Evolutionary conservation across 2,888 invertebrate genomes (phyloP).

Genomic region (Plusia festucae): DNA sequence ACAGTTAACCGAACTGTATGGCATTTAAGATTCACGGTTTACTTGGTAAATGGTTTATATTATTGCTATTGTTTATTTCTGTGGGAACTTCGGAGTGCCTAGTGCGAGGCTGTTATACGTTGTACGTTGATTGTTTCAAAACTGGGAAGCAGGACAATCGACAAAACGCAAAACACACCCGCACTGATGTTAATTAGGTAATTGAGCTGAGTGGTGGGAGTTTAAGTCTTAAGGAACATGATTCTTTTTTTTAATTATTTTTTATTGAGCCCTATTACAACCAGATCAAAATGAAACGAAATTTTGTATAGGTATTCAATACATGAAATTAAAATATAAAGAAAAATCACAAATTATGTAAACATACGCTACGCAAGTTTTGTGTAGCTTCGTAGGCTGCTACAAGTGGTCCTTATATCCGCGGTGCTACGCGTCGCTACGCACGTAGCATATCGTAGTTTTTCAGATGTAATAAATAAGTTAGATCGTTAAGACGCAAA

Average conservation of each 20-base stretch:
- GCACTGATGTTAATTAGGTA: too few species aligned
- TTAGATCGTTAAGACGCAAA: neutral
- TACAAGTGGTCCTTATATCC: conserved; percentile 8
- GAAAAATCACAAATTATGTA: too few species aligned
- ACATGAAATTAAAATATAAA: neutral
- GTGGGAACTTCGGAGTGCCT: too few species aligned
- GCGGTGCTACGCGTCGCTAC: conserved; percentile 1
- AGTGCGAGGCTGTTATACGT: too few species aligned
- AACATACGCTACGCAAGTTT: neutral
- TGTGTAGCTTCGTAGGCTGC: conserved; percentile 3
- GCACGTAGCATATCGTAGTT: neutral
- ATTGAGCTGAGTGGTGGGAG: too few species aligned
- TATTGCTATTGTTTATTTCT: neutral
- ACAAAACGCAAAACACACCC: too few species aligned
- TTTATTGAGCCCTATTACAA: too few species aligned
- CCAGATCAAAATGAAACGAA: neutral
- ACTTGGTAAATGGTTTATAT: neutral
- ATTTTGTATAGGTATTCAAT: neutral
- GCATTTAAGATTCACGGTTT: conserved; percentile 19
- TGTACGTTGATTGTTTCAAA: too few species aligned
- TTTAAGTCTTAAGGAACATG: too few species aligned
- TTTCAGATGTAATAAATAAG: neutral
- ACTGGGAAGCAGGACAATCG: too few species aligned
- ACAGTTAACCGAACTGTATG: conserved; percentile 24
- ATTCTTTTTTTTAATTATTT: too few species aligned